Base-by-base conservation (phyloP, 2,797 vertebrate species). In the Morelia viridis region DNA sequence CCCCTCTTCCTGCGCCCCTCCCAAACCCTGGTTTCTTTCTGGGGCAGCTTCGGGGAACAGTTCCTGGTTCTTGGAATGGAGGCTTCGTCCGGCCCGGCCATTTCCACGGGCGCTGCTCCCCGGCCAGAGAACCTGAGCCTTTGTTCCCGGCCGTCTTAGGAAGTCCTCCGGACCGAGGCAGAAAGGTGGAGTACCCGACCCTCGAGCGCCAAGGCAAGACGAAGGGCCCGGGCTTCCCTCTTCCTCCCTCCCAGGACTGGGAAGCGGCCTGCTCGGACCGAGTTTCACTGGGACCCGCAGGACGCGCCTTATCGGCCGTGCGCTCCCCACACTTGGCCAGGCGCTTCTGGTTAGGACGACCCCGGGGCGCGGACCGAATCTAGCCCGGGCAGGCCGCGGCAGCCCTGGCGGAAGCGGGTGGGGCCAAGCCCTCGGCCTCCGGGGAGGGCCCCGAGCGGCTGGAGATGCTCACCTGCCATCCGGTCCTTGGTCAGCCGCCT, bases 401-500 rank as follows among this genome's bases (percentile, higher is more conserved):
- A 15, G 15, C 50, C 8, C n/a, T 19, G 19, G 15, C 28, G 28
- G 84, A 58, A 31, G 26, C 22, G 13, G 5, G 13, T 28, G 28
- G 53, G 84, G 84, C 5, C 3, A 17, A 11, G 31, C 5, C 24
- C n/a, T 15, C 2, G 64, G 10, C 53, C 26, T n/a, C 12, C 46
- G 8, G 50, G 5, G 24, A 19, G 5, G 84, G 56, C 56, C n/a
- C 84, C 83, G 22, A 6, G 53, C 50, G 7, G 5, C 84, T 5
- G 19, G 19, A 22, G 50, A 68, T 1, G 58, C 97, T 98, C 98
- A 99, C 99, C 99, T 97, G 98, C 98, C 76, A 99, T 95, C 96
- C 98, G 98, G 96, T 99, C 99, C 96, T 99, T 99, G 80, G 98
- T 98, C 92, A 99, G 98, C 95, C 98, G 98, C 93, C 98, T 98